Conservation (phyloP, 2,888 invertebrate genomes). For the Aphidoletes aphidimyza region DNA sequence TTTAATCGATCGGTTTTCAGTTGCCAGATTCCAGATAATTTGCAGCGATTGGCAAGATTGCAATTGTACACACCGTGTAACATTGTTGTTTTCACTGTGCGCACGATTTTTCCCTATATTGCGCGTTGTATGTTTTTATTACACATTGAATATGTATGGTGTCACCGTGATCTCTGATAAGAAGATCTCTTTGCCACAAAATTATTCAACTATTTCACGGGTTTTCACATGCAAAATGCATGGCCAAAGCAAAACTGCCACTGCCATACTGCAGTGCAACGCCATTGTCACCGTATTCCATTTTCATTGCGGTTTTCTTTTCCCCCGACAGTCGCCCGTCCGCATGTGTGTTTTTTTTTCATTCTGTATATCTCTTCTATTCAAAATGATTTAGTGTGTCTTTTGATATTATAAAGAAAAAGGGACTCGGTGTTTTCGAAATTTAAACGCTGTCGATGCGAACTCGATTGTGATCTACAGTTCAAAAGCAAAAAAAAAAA, state of each 20-base stretch:
- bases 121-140: background rate
- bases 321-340: too few species aligned
- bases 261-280: too few species aligned
- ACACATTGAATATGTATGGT: background rate
- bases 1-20: too few species aligned
- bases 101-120: background rate
- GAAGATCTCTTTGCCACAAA: background rate
- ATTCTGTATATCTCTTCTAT: background rate
- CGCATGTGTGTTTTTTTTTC: too few species aligned
- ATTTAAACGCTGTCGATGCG: background rate
- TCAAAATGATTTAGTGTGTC: background rate
- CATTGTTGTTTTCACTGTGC: too few species aligned
- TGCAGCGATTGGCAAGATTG: too few species aligned
- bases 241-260: too few species aligned
- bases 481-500: too few species aligned
- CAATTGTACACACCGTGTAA: too few species aligned
- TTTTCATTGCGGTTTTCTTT: background rate
- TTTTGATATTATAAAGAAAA: background rate
- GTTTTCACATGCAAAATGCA: conserved; percentile 15
- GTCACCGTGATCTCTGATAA: conserved; percentile 45
- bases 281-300: background rate
- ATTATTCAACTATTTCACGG: conserved; percentile 25
- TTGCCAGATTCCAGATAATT: too few species aligned
- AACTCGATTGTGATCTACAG: background rate
- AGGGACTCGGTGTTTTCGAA: background rate